Conservation (phyloP, 2,113 vertebrate species). For the Myanophis thanlyinensis region DNA sequence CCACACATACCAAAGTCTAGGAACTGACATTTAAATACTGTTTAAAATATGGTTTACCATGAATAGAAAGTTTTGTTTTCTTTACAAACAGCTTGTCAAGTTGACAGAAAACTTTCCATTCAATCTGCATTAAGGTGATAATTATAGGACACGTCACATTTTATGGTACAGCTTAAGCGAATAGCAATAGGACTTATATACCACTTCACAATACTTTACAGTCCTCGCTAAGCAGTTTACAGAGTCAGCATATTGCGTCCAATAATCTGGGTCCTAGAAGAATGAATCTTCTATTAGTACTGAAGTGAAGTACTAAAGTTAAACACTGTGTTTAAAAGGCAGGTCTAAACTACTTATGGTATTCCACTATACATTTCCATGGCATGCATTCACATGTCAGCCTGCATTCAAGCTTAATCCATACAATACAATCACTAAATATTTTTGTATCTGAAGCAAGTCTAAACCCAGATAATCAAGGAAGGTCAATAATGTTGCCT, state of each 20-base stretch:
- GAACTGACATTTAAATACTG: not conserved
- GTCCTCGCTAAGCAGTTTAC: too few relatives aligned
- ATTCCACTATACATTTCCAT: not conserved
- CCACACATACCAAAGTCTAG: not conserved
- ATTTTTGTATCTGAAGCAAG: not conserved
- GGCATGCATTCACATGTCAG: not conserved
- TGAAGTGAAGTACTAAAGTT: not conserved
- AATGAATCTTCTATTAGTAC: not conserved
- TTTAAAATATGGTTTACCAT: slow-evolving; percentile 3
- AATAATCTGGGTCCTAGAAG: too few relatives aligned
- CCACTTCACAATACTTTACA: too few relatives aligned
- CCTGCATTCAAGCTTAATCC: not conserved
- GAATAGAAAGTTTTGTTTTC: not conserved
- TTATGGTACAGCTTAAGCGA: not conserved
- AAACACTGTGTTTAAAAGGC: too few relatives aligned
- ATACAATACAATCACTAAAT: not conserved
- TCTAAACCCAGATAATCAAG: not conserved
- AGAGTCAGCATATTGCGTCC: too few relatives aligned
- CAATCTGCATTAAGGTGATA: not conserved
- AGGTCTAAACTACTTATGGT: not conserved
- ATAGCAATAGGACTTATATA: too few relatives aligned
- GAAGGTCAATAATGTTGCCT: not conserved
- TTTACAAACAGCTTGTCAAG: not conserved
- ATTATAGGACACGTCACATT: not conserved
- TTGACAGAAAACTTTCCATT: slow-evolving; percentile 1